These are phyloP conservation scores for Agelaius phoeniceus DNA, from an alignment of 2,113 vertebrate species.

Conservation along the genomic window DNA sequence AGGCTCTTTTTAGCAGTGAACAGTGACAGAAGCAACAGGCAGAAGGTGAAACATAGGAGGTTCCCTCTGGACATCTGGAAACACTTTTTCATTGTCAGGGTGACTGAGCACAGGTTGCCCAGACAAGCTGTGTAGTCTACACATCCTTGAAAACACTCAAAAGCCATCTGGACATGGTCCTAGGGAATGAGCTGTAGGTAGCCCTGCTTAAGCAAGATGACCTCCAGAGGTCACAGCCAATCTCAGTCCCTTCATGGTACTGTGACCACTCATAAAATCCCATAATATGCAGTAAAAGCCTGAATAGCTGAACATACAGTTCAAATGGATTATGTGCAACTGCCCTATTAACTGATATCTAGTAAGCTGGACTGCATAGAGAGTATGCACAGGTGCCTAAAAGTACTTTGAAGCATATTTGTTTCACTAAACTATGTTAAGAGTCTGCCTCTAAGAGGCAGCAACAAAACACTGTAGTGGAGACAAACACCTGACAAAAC, in stretches of 20 bases:
- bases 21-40: not conserved
- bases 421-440: not conserved
- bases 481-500: not conserved
- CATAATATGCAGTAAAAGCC: not conserved
- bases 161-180: not conserved
- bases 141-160: not conserved
- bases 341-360: not conserved
- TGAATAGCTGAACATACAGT: not conserved
- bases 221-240: not conserved
- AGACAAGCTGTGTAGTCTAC: not conserved
- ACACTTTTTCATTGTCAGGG: not conserved
- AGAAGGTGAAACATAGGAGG: not conserved
- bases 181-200: not conserved
- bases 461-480: not conserved
- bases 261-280: not conserved
- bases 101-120: not conserved
- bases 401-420: not conserved
- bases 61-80: not conserved
- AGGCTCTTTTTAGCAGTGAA: not conserved
- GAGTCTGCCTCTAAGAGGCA: not conserved
- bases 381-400: not conserved
- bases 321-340: not conserved
- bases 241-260: not conserved
- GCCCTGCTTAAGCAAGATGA: not conserved
- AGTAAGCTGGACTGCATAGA: not conserved